Base-by-base conservation (phyloP, 2,113 vertebrate species). In the Dermatemys mawii region DNA sequence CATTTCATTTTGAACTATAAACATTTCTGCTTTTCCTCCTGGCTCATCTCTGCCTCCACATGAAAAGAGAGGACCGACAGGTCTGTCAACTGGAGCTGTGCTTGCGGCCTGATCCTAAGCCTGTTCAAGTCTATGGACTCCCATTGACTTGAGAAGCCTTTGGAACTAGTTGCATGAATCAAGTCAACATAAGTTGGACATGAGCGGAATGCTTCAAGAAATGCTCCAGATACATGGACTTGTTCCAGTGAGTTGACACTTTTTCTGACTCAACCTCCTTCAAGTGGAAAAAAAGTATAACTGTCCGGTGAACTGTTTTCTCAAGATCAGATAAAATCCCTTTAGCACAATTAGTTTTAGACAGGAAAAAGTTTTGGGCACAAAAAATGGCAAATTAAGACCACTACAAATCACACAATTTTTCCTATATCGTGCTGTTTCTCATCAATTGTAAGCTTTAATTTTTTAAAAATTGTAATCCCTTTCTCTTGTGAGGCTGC, bases 191-290 rank as follows among this genome's bases (percentile, higher is more conserved):
- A 91, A 81, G 78, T 91, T 86, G 27, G 8, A 78, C 70, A 2
- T 26, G 75, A 81, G 76, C 78, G 78, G 90, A 78, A 78, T 49
- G 80, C 2, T 14, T 29, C 75, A 46, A 84, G 88, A 90, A 48
- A 22, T 35, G 22, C 55, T 94, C 19, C 29, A 84, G n/a, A 44
- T 83, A 86, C 53, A 21, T 51, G 8, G 21, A 70, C 88, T 90
- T 53, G 53, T 22, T 49, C 93, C 26, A 73, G 57, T 87, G 46
- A 89, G 90, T 87, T 90, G 63, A 53, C 54, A 7, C 76, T 67
- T 70, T 70, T 67, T 86, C 85, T 94, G 50, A 91, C 84, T 86
- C 21, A 82, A 4, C 27, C 91, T 21, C 11, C 21, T 22, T 14
- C 3, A 1, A 63, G 22, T 82, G 19, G 95, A 51, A 17, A 85